phyloP scores from a whole-genome alignment of 2,113 vertebrate genomes.

The Rhea pennata region DNA sequence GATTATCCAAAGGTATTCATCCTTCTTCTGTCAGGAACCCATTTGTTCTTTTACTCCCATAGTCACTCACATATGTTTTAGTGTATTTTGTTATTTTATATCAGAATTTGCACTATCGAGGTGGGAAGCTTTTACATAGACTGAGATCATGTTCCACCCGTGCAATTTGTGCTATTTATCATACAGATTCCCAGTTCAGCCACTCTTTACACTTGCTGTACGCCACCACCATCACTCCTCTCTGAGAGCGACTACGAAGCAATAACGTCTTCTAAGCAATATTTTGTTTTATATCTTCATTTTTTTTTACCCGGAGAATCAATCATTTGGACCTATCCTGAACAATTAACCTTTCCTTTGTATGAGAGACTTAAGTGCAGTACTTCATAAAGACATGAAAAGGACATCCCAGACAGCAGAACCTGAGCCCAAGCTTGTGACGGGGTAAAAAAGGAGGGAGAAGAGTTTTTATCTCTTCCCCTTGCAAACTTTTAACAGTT shows the following conservation, averaged over 20 bases:
- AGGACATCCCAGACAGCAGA: slow-evolving; percentile 38
- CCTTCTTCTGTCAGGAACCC: slow-evolving; percentile 55
- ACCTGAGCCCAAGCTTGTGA: slow-evolving; percentile 43
- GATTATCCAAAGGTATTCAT: slow-evolving; percentile 45
- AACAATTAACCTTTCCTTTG: slow-evolving; percentile 64
- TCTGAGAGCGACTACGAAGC: fast-evolving
- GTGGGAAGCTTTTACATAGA: slow-evolving; percentile 29
- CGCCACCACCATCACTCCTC: background rate
- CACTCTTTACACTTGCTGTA: slow-evolving; percentile 9
- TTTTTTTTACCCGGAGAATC: background rate
- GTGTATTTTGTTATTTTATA: background rate
- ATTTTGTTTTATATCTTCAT: background rate
- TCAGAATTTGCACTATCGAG: background rate
- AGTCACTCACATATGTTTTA: slow-evolving; percentile 30
- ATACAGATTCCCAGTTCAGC: background rate
- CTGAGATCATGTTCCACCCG: background rate
- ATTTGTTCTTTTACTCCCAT: slow-evolving; percentile 47
- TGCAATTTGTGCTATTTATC: background rate
- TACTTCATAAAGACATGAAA: slow-evolving; percentile 55
- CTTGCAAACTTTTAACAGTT: background rate
- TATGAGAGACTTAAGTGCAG: slow-evolving; percentile 4
- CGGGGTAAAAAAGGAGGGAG: slow-evolving; percentile 39
- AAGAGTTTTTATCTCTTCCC: slow-evolving; percentile 62
- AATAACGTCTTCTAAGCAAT: background rate
- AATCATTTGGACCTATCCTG: slow-evolving; percentile 45